Evolutionary conservation across 2,888 invertebrate species (phyloP).

Genomic region (Macaria notata): DNA sequence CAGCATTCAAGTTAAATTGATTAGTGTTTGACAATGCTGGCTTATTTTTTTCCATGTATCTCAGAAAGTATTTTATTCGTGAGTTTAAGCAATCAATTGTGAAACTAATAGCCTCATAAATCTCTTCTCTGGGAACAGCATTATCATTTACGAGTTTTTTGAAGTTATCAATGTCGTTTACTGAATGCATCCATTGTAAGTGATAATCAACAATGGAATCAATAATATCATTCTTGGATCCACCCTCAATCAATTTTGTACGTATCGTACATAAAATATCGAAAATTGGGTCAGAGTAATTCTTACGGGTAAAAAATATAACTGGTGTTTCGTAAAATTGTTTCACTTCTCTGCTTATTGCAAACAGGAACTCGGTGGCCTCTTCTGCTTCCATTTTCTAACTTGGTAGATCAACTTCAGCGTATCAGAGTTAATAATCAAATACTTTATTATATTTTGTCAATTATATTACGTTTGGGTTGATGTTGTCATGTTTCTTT

Average conservation of each 20-base stretch:
- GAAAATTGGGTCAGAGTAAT: slow-evolving; percentile 65
- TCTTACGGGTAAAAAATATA: slow-evolving; percentile 60
- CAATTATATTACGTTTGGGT: too few species aligned
- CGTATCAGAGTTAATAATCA: too few species aligned
- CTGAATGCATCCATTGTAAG: slow-evolving; percentile 63
- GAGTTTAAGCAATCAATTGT: slow-evolving; percentile 60
- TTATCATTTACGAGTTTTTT: slow-evolving; percentile 42
- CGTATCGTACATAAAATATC: slow-evolving; percentile 59
- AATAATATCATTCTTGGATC: slow-evolving; percentile 44
- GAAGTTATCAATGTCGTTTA: slow-evolving; percentile 62
- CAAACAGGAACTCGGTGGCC: slow-evolving; percentile 51
- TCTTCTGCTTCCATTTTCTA: slow-evolving; percentile 12
- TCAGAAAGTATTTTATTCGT: slow-evolving; percentile 61
- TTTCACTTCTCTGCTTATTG: slow-evolving; percentile 65
- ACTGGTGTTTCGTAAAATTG: slow-evolving; percentile 67
- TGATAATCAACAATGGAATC: slow-evolving; percentile 66
- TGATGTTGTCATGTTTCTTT: too few species aligned
- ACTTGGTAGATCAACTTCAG: too few species aligned
- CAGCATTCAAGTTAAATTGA: slow-evolving; percentile 53
- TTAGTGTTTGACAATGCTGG: slow-evolving; percentile 45
- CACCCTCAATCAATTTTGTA: slow-evolving; percentile 42
- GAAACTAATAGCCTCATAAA: slow-evolving; percentile 58
- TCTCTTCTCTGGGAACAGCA: slow-evolving; percentile 50
- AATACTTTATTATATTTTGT: too few species aligned
- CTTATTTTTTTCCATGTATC: slow-evolving; percentile 55